A percentile compares a stretch with the other conserved stretches of the same genome.
These are phyloP conservation scores for Drosophila athabasca DNA, from an alignment of 1,140 invertebrate species.

Conservation along the genomic window DNA sequence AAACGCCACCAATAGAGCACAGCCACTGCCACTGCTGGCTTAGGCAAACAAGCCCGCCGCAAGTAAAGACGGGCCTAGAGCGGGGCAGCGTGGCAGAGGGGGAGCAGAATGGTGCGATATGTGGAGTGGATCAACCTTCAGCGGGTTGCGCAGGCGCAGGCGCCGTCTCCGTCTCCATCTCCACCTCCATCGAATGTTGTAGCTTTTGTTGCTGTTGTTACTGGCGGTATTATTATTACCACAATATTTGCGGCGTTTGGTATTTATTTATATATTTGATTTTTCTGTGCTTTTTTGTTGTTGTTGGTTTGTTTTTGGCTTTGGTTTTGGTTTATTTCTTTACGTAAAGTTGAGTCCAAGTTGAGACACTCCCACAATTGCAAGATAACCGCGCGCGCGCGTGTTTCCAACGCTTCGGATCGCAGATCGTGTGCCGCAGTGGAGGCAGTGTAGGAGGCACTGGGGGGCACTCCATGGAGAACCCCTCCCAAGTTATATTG, in stretches of 20 bases:
- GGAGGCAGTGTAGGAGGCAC: slow-evolving; percentile 22
- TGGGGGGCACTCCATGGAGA: not conserved
- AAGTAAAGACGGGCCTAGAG: not conserved
- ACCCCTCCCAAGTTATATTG: slow-evolving; percentile 11
- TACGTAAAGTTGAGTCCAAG: slow-evolving; percentile 81
- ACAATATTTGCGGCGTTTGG: slow-evolving; percentile 77
- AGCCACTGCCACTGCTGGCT: too few species aligned
- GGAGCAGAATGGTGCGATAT: slow-evolving; percentile 5
- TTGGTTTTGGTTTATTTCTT: slow-evolving; percentile 70
- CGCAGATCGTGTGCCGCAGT: slow-evolving; percentile 24
- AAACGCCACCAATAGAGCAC: not conserved
- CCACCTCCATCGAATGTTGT: too few species aligned
- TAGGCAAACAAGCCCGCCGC: too few species aligned
- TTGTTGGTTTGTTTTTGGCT: slow-evolving; percentile 44
- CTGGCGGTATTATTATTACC: slow-evolving; percentile 62
- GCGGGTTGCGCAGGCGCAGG: slow-evolving; percentile 61
- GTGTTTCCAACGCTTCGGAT: slow-evolving; percentile 25
- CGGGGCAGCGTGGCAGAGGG: not conserved
- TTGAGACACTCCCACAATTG: slow-evolving; percentile 82
- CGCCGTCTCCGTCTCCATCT: slow-evolving; percentile 20
- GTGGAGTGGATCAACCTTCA: slow-evolving; percentile 69
- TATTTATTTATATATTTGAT: slow-evolving; percentile 69
- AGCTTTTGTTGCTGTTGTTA: slow-evolving; percentile 7
- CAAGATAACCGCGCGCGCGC: slow-evolving; percentile 67
- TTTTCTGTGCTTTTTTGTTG: slow-evolving; percentile 12